Evolutionary conservation across 2,797 vertebrate species (phyloP).

Genomic region (Microctenopoma stevenorrisi): DNA sequence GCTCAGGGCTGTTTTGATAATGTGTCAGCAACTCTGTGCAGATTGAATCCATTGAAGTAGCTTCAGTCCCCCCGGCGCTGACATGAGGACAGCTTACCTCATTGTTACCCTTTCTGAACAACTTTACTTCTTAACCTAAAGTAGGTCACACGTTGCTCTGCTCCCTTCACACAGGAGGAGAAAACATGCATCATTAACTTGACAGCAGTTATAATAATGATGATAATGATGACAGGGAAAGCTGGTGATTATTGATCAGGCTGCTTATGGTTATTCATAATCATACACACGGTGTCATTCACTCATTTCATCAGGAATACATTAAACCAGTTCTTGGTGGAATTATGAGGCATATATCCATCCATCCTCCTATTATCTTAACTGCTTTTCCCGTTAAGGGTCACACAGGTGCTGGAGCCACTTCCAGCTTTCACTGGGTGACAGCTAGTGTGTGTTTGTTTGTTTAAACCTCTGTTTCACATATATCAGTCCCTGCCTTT

Average conservation of each 20-base stretch:
- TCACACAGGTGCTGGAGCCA: no score
- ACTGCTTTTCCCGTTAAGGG: no score
- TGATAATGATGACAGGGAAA: not conserved
- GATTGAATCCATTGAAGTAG: slow-evolving; percentile 48
- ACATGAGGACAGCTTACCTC: slow-evolving; percentile 43
- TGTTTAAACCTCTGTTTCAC: no score
- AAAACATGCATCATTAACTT: not conserved
- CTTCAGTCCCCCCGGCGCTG: slow-evolving; percentile 24
- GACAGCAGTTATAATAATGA: not conserved
- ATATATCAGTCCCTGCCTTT: no score
- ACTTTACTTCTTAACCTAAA: slow-evolving; percentile 51
- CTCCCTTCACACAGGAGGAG: not conserved
- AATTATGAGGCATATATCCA: no score
- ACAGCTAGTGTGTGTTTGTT: no score
- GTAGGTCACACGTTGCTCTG: slow-evolving; percentile 45
- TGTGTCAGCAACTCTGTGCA: slow-evolving; percentile 55
- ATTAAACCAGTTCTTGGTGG: not conserved
- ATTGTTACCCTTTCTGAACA: slow-evolving; percentile 51
- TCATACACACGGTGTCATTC: no score
- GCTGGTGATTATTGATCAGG: not conserved
- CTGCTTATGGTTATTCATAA: not conserved
- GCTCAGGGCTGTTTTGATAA: slow-evolving; percentile 45
- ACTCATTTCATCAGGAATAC: not conserved
- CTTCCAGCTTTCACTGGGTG: no score
- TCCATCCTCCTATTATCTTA: no score